Conservation (phyloP, 2,113 vertebrate species). For the Dicrurus megarhynchus region DNA sequence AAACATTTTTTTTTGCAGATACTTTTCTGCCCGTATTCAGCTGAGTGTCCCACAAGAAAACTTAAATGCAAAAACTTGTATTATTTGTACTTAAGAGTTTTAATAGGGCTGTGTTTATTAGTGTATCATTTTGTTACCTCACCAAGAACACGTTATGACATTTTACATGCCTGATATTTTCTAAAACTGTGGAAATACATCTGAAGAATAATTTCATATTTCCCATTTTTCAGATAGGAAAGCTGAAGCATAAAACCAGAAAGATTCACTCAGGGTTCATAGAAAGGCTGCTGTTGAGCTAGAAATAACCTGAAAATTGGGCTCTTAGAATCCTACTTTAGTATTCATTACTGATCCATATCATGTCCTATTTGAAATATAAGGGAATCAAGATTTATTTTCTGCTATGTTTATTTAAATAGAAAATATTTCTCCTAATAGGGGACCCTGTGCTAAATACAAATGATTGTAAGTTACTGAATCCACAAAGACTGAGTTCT, state of each 20-base stretch:
- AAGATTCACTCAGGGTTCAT: neutral
- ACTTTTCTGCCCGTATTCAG: neutral
- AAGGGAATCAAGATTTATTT: neutral
- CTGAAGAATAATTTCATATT: neutral
- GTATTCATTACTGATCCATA: neutral
- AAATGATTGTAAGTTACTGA: neutral
- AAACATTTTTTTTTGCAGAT: neutral
- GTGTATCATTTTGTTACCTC: neutral
- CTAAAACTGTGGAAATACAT: neutral
- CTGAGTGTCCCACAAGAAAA: neutral
- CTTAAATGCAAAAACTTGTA: neutral
- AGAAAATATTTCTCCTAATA: neutral
- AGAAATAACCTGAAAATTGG: neutral
- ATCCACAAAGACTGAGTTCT: neutral
- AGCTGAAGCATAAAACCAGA: neutral
- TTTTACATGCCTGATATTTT: neutral
- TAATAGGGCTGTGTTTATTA: neutral
- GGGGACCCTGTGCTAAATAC: neutral
- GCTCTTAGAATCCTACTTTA: neutral
- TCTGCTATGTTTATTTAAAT: neutral
- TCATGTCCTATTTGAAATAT: neutral
- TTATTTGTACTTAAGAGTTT: neutral
- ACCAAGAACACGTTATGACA: neutral
- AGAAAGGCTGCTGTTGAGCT: neutral
- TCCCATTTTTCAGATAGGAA: neutral